These are phyloP conservation scores for Priocnemis perturbator DNA, from an alignment of 2,888 invertebrate species.

Conservation along the genomic window DNA sequence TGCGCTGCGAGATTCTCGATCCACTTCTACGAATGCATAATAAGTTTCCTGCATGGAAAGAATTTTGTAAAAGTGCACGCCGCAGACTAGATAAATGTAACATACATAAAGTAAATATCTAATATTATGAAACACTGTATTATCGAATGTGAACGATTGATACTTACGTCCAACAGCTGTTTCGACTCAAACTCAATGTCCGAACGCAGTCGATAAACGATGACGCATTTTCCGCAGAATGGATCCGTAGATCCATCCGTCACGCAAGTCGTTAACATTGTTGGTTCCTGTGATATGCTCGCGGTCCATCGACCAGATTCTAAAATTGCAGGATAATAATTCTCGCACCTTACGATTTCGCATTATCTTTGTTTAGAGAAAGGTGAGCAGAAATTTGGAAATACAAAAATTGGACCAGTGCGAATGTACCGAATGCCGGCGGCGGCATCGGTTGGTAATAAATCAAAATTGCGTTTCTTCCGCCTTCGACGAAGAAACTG, in stretches of 20 bases:
- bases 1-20: slow-evolving; percentile 63
- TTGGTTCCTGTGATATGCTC: slow-evolving; percentile 56
- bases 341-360: slow-evolving; percentile 7
- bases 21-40: slow-evolving; percentile 70
- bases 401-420: no score
- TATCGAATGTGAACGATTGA: neutral
- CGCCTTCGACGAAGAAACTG: slow-evolving; percentile 80
- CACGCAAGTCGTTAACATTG: slow-evolving; percentile 77
- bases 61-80: neutral
- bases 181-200: slow-evolving; percentile 79
- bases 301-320: slow-evolving; percentile 80
- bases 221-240: slow-evolving; percentile 81
- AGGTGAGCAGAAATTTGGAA: no score
- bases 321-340: slow-evolving; percentile 57
- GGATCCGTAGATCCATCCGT: slow-evolving; percentile 79
- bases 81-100: neutral
- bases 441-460: slow-evolving; percentile 82
- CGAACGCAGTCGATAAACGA: slow-evolving; percentile 82
- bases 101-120: no score
- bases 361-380: neutral
- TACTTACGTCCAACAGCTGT: slow-evolving; percentile 81
- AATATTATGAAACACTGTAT: no score
- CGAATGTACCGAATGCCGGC: slow-evolving; percentile 79
- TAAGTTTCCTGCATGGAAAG: slow-evolving; percentile 66
- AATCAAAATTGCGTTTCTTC: slow-evolving; percentile 80